Evolutionary conservation across 2,888 invertebrate genomes (phyloP).

Genomic region (Muschampia plurimacula): DNA sequence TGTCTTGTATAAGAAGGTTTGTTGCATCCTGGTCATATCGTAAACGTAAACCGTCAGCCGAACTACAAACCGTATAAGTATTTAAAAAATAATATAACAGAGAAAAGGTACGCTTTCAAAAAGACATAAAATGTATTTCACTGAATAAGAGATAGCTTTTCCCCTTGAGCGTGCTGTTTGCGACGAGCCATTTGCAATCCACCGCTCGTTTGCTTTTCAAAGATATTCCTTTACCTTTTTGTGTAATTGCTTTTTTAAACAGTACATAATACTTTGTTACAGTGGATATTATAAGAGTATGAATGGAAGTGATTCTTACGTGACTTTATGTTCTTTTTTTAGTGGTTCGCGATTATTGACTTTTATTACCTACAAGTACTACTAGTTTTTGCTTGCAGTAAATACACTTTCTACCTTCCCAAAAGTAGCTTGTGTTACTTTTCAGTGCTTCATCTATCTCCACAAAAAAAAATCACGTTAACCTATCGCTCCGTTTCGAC

Average conservation of each 20-base stretch:
- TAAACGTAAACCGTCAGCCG: neutral
- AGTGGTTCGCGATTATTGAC: too few relatives aligned
- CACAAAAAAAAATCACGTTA: too few relatives aligned
- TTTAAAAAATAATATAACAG: neutral
- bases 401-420: too few relatives aligned
- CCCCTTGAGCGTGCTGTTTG: conserved; percentile 26
- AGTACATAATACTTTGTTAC: neutral
- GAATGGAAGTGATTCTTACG: too few relatives aligned
- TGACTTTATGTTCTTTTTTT: too few relatives aligned
- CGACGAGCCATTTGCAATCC: conserved; percentile 25
- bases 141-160: conserved; percentile 30
- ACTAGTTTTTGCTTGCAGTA: too few relatives aligned
- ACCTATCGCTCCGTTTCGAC: too few relatives aligned
- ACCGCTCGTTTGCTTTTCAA: conserved; percentile 29
- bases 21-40: neutral
- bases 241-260: neutral
- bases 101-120: conserved; percentile 7
- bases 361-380: too few relatives aligned
- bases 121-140: conserved; percentile 12
- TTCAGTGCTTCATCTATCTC: too few relatives aligned
- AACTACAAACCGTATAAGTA: neutral
- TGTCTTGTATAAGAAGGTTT: neutral
- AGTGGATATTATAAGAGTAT: too few relatives aligned
- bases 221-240: conserved; percentile 23
- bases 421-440: too few relatives aligned